Conservation (phyloP, 2,113 vertebrate species). For the Antechinus stuartii region DNA sequence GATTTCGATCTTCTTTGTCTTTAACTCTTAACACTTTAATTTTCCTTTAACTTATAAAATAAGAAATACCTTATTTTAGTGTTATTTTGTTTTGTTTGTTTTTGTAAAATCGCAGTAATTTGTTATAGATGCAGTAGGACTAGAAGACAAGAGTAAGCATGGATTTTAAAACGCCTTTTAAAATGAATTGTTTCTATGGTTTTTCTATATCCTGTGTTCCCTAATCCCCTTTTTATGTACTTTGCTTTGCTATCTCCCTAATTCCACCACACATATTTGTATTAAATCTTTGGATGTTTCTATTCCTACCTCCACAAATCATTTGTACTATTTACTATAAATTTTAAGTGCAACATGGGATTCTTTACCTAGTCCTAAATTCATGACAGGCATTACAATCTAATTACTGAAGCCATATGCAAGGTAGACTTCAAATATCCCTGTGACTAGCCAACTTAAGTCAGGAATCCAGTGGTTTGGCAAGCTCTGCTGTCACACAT, state of each 20-base stretch:
- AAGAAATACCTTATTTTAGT: slow-evolving; percentile 15
- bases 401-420: slow-evolving; percentile 17
- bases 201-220: not conserved
- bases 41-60: not conserved
- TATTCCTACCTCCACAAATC: slow-evolving; percentile 12
- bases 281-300: slow-evolving; percentile 5
- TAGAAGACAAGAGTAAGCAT: slow-evolving; percentile 16
- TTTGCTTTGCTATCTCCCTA: not conserved
- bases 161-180: not conserved
- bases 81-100: not conserved
- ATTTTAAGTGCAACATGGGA: not conserved
- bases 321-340: slow-evolving; percentile 29
- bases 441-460: not conserved
- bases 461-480: slow-evolving; percentile 24
- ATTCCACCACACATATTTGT: slow-evolving; percentile 2
- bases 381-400: slow-evolving; percentile 8
- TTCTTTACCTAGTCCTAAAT: slow-evolving; percentile 47
- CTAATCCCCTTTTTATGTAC: not conserved
- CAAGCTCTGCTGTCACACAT: not conserved
- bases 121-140: not conserved
- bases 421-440: not conserved
- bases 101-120: not conserved
- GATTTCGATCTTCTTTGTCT: not conserved
- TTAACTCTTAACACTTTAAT: not conserved
- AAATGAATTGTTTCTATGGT: not conserved